A percentile compares a stretch with the other conserved stretches of the same genome.
These are phyloP conservation scores for Nowickia ferox DNA, from an alignment of 2,888 invertebrate species.

Conservation along the genomic window DNA sequence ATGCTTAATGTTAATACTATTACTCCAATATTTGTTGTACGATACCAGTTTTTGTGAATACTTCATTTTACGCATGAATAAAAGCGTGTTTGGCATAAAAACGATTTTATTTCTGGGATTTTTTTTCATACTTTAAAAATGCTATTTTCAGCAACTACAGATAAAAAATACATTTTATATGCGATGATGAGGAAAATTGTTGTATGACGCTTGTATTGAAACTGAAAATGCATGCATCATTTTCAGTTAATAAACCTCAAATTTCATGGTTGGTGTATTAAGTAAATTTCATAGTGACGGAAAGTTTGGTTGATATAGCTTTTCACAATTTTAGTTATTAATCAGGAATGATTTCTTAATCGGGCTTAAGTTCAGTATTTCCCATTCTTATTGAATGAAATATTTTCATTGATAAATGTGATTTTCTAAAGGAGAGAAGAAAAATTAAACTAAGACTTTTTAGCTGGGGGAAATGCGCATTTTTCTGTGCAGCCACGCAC, in stretches of 20 bases:
- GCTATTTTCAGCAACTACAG: conserved; percentile 13
- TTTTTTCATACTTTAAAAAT: conserved; percentile 14
- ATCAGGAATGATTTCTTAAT: no score
- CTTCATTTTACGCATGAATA: conserved; percentile 50
- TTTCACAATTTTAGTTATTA: no score
- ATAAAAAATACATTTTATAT: neutral
- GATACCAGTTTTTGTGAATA: conserved; percentile 26
- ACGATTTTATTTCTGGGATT: conserved; percentile 35
- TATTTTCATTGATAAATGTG: no score
- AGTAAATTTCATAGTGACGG: neutral
- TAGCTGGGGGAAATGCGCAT: no score
- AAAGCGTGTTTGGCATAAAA: conserved; percentile 18
- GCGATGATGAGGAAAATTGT: conserved; percentile 15
- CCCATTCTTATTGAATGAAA: no score
- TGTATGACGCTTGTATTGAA: neutral
- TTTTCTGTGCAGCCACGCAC: no score
- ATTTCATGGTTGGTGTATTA: neutral
- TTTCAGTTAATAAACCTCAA: neutral
- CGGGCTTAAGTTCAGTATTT: no score
- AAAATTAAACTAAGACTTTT: no score
- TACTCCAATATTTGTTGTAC: conserved; percentile 1
- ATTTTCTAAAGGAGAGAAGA: no score
- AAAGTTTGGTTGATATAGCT: no score
- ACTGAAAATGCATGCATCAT: neutral
- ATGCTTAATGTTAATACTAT: conserved; percentile 6